Evolutionary conservation across 2,888 invertebrate genomes (phyloP), one percentile per base, ranked within the genome.

Genomic region (Scaptodrosophila latifasciaeformis): DNA sequence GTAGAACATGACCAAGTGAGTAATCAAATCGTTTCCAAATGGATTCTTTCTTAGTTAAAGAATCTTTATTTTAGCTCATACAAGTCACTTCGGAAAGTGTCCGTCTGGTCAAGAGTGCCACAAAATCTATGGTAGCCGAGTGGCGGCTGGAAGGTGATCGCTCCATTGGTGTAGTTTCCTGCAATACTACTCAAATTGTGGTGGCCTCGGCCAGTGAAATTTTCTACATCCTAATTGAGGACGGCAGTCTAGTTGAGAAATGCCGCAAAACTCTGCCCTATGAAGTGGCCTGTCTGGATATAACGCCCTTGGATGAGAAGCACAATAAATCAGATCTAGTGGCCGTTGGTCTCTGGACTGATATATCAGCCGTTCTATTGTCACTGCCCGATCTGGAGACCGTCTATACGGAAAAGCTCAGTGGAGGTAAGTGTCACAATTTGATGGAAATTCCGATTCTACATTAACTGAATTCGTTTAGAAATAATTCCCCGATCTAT

Each of bases 401-500:
- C 72, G 89, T 96, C 49, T 93, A 95, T 82, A 94, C 93, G 19
- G 97, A 98, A 87, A 91, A 92, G 80, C 88, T 98, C 1, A 93
- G 95, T 27, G 97, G 97, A 75, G 92, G 93, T 92, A 80, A 49
- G 58, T 49, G 5, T 27, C 4, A 6, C 9, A 27, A 27, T 4
- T 6, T 6, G 27, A 6, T 27, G 9, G 13, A 1, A 13, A 34
- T 10, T 12, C 34, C n/a, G n/a, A n/a, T 3, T 30, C 10, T 30
- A 27, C 4, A 9, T 27, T 27, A 27, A 9, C 9, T 9, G 27
- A n/a, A 27, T 9, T 27, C 31, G 24, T 50, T n/a, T 55, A 94
- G 98, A 99, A 87, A 97, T 99, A 65, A 96, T 99, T 61, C 97
- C 99, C 0, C 91, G 99, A 3, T 98, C 99, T 0, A 93, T 99